phyloP scores from a whole-genome alignment of 2,888 invertebrate species.

The Troides helena region DNA sequence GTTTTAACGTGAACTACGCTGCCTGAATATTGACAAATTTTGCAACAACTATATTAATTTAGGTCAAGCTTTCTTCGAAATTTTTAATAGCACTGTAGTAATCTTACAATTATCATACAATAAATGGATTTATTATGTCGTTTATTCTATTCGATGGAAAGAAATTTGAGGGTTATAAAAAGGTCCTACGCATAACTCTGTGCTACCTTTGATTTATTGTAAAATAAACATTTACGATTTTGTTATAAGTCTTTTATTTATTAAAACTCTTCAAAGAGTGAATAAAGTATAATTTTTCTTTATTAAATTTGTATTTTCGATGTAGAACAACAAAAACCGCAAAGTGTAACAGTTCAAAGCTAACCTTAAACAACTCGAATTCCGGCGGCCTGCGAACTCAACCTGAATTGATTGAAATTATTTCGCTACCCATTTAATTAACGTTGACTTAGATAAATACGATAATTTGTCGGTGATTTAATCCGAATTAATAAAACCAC shows the following conservation, averaged over 20 bases:
- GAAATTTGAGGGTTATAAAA: neutral
- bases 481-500: slow-evolving; percentile 5
- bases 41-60: neutral
- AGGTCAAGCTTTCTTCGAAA: neutral
- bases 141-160: neutral
- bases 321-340: slow-evolving; percentile 3
- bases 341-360: slow-evolving; percentile 12
- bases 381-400: slow-evolving; percentile 12
- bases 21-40: slow-evolving; percentile 3
- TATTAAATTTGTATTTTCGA: neutral
- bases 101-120: neutral
- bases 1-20: slow-evolving; percentile 3
- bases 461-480: slow-evolving; percentile 7
- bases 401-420: slow-evolving; percentile 14
- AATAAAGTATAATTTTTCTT: neutral
- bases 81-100: neutral
- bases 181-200: too few species aligned
- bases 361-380: slow-evolving; percentile 16
- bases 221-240: neutral
- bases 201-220: neutral
- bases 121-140: neutral
- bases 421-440: slow-evolving; percentile 16
- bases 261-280: neutral
- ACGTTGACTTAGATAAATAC: slow-evolving; percentile 10
- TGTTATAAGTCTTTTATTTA: neutral